These are phyloP conservation scores for Bufo bufo DNA, from an alignment of 2,113 vertebrate genomes.

Conservation along the genomic window DNA sequence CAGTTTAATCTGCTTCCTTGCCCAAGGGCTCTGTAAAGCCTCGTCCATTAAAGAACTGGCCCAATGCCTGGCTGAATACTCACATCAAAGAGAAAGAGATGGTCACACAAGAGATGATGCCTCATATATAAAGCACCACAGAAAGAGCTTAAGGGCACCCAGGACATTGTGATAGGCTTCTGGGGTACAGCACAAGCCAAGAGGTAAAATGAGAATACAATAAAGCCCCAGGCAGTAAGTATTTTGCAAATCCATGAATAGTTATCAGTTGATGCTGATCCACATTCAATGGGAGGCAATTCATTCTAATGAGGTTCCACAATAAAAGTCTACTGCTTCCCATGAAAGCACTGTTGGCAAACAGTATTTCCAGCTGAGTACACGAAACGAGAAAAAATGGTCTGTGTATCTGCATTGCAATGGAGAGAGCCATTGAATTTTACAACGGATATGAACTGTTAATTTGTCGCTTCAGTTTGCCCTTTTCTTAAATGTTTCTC, in stretches of 20 bases:
- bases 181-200: constrained; percentile 47
- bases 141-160: constrained; percentile 38
- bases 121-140: constrained; percentile 29
- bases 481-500: background rate
- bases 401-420: background rate
- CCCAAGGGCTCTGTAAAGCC: constrained; percentile 43
- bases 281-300: constrained; percentile 37
- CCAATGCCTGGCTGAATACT: constrained; percentile 37
- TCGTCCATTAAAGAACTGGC: constrained; percentile 45
- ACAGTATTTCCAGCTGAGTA: constrained; percentile 17
- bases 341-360: constrained; percentile 50
- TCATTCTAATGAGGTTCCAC: constrained; percentile 50
- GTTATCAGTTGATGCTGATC: constrained; percentile 49
- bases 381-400: background rate
- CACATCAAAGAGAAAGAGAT: constrained; percentile 30
- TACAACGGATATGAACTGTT: constrained; percentile 10
- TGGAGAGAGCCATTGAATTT: constrained; percentile 3
- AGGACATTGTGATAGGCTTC: constrained; percentile 39
- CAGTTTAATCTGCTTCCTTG: constrained; percentile 18
- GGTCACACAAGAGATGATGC: constrained; percentile 36
- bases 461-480: background rate
- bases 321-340: constrained; percentile 46
- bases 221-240: constrained; percentile 49
- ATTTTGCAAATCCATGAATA: constrained; percentile 50
- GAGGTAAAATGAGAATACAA: constrained; percentile 44